Evolutionary conservation across 2,797 vertebrate species (phyloP), one percentile per base, ranked within the genome.

Genomic region (Hydrolagus colliei): DNA sequence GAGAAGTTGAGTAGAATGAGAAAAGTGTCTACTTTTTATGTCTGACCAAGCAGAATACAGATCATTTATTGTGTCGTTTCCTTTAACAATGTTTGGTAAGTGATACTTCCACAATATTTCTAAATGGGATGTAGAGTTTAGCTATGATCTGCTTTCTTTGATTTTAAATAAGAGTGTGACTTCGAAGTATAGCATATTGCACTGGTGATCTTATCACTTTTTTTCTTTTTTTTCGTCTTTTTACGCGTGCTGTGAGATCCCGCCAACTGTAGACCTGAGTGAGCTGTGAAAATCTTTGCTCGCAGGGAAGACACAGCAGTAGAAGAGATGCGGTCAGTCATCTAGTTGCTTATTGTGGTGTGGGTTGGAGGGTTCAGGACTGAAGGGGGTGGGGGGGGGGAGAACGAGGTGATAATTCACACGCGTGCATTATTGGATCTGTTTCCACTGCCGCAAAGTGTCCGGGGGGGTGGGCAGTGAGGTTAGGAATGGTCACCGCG

Each of bases 131-230:
- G 20, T 71, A 18, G 65, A 84, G 79, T 84, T 84, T 41, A 71
- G 12, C 52, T 10, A 52, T 68, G 65, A 84, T 18, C 79, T 82
- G 62, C 63, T 68, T 80, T 41, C 32, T 84, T 84, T 84, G 79
- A 84, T 35, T 67, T 84, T 35, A 68, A 71, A 67, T 18, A 71
- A 27, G 62, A 41, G 79, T 84, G 79, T 84, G 79, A 84, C 65
- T 52, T 84, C 68, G 62, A 84, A 84, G 79, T 84, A 84, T 84
- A 84, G 79, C 79, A 68, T 84, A 71, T 84, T 84, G 79, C 79
- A 84, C 79, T 84, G 41, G 41, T 84, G 79, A 84, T 84, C 41
- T 52, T 52, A 84, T 84, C 79, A 84, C 79, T 84, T 84, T 77
- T 71, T 84, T 84, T 82, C 27, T 27, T 27, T 82, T 27, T 27